Conservation (phyloP, 2,113 vertebrate species). For the Platysternon megacephalum region DNA sequence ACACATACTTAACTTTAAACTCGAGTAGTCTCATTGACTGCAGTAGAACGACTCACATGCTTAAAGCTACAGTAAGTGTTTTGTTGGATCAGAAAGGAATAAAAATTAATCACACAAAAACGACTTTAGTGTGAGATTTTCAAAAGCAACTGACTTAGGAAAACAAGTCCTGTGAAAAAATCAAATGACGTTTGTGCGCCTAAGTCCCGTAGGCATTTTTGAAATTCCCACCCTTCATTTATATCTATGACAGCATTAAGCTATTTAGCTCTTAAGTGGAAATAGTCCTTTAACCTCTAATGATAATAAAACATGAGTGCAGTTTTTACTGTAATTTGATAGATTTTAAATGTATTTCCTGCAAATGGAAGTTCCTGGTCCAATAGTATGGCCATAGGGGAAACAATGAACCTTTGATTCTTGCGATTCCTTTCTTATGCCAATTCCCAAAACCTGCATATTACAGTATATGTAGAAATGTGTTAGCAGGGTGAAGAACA, state of each 20-base stretch:
- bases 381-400: not conserved
- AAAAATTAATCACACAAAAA: not conserved
- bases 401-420: not conserved
- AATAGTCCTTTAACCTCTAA: not conserved
- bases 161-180: not conserved
- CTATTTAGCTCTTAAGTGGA: not conserved
- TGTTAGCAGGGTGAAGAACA: not conserved
- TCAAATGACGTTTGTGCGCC: not conserved
- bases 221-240: not conserved
- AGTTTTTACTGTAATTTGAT: not conserved
- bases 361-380: not conserved
- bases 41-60: not conserved
- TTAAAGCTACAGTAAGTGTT: not conserved
- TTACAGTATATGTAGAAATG: not conserved
- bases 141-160: not conserved
- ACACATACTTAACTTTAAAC: not conserved
- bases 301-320: not conserved
- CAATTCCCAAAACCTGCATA: not conserved
- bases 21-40: not conserved
- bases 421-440: not conserved
- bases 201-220: not conserved
- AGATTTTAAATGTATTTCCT: not conserved
- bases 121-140: not conserved
- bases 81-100: not conserved
- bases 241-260: not conserved